phyloP scores from a whole-genome alignment of 2,888 invertebrate genomes.

The Eupithecia tripunctaria region DNA sequence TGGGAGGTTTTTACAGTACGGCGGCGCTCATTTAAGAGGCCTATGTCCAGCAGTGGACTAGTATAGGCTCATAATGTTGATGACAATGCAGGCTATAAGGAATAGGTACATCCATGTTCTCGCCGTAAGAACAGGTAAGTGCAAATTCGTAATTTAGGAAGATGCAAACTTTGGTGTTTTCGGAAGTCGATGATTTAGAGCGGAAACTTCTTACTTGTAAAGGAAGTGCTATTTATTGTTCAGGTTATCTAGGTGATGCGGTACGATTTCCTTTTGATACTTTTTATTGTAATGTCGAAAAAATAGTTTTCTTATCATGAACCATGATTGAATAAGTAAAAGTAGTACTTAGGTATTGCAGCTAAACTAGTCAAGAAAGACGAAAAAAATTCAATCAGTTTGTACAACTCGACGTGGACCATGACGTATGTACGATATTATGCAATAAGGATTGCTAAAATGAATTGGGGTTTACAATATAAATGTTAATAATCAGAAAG shows the following conservation, averaged over 20 bases:
- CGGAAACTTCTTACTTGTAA: background rate
- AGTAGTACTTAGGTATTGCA: too few relatives aligned
- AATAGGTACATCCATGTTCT: background rate
- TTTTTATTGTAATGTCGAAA: too few relatives aligned
- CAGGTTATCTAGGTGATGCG: background rate
- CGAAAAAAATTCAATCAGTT: too few relatives aligned
- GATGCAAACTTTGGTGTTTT: background rate
- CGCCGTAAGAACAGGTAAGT: background rate
- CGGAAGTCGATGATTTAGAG: background rate
- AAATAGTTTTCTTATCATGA: too few relatives aligned
- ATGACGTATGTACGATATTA: too few relatives aligned
- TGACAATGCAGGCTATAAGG: background rate
- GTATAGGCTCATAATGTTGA: background rate
- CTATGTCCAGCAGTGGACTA: background rate
- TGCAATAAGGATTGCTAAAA: too few relatives aligned
- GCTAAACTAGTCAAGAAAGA: too few relatives aligned
- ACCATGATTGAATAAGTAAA: too few relatives aligned
- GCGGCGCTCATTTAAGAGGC: background rate
- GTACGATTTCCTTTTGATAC: background rate
- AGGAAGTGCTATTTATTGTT: background rate
- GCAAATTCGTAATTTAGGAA: background rate
- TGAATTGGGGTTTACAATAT: too few relatives aligned
- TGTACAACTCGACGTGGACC: too few relatives aligned
- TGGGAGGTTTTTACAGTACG: background rate
- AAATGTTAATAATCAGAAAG: too few relatives aligned